These are phyloP conservation scores for Okapia johnstoni DNA, from an alignment of 2,113 vertebrate species.

Conservation along the genomic window DNA sequence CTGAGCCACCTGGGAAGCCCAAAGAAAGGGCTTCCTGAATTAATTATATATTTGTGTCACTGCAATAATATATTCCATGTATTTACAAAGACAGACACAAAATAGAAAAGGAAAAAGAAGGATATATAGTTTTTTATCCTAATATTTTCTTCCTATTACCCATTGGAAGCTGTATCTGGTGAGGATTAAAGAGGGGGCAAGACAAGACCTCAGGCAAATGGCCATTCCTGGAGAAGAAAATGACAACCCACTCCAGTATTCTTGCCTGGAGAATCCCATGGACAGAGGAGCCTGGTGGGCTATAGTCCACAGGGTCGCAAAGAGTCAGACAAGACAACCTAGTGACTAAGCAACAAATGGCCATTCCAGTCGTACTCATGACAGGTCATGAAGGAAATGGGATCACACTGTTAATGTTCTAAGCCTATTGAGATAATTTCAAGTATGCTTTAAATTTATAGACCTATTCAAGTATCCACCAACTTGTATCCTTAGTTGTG, in stretches of 20 bases:
- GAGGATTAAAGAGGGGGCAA: not conserved
- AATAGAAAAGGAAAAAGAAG: not conserved
- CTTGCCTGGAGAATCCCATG: not conserved
- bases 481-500: not conserved
- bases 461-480: not conserved
- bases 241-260: not conserved
- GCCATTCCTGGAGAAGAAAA: not conserved
- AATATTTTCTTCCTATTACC: not conserved
- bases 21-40: not conserved
- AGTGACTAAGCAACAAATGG: not conserved
- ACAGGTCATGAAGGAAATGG: not conserved
- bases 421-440: not conserved
- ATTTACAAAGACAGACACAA: not conserved
- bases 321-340: not conserved
- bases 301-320: not conserved
- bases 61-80: not conserved
- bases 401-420: not conserved
- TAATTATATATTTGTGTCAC: not conserved
- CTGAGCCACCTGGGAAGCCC: not conserved
- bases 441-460: not conserved
- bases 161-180: not conserved
- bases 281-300: not conserved
- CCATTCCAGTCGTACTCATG: not conserved
- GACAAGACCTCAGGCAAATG: not conserved
- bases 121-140: not conserved